Conservation (phyloP, 2,113 vertebrate genomes). For the Actenoides hombroni region DNA sequence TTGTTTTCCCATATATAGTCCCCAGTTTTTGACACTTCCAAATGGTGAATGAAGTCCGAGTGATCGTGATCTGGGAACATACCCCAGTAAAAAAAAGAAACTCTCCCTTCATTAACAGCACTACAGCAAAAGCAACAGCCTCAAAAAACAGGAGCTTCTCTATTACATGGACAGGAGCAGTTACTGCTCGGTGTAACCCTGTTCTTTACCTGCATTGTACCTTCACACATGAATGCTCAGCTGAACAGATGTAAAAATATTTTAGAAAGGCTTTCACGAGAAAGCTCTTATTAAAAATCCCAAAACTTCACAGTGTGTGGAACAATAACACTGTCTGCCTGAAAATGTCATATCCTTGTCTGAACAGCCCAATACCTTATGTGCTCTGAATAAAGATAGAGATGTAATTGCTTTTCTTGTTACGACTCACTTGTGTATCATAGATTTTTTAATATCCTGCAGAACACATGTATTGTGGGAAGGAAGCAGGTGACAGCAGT, state of each 20-base stretch:
- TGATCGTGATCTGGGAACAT: not conserved
- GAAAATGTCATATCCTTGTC: slow-evolving; percentile 67
- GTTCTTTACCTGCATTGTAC: not conserved
- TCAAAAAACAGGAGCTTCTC: not conserved
- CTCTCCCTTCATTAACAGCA: not conserved
- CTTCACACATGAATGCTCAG: not conserved
- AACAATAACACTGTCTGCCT: slow-evolving; percentile 54
- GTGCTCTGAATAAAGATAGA: slow-evolving; percentile 72
- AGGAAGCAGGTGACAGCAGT: slow-evolving; percentile 68
- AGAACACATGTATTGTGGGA: slow-evolving; percentile 71
- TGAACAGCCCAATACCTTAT: slow-evolving; percentile 55
- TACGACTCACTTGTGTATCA: slow-evolving; percentile 75
- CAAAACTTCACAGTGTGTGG: slow-evolving; percentile 32
- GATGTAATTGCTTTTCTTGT: slow-evolving; percentile 75
- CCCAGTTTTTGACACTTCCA: not conserved
- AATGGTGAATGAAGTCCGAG: not conserved
- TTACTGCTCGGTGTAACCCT: not conserved
- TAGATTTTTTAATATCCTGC: slow-evolving; percentile 77
- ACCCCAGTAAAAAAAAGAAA: not conserved
- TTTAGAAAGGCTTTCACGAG: slow-evolving; percentile 31
- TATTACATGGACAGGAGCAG: accelerated
- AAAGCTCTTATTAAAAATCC: slow-evolving; percentile 58
- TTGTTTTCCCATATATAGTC: not conserved
- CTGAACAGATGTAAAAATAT: slow-evolving; percentile 38
- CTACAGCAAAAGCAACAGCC: not conserved